Evolutionary conservation across 2,888 invertebrate species (phyloP).

Genomic region (Orthonychiurus folsomi): DNA sequence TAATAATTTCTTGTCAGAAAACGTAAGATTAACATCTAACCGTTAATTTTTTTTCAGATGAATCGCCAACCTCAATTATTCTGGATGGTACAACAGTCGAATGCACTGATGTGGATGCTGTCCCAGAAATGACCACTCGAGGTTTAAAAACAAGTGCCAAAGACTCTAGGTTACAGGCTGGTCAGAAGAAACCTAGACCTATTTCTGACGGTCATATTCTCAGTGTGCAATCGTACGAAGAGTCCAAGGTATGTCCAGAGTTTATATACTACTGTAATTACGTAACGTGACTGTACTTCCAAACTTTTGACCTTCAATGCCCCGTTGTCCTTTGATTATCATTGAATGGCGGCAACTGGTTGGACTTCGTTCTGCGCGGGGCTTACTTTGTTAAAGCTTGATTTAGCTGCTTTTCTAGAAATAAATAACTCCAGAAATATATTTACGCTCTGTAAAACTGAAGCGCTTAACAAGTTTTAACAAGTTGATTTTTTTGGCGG

Average conservation of each 20-base stretch:
- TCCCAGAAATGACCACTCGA: conserved; percentile 41
- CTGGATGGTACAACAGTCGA: conserved; percentile 47
- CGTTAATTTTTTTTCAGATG: conserved; percentile 26
- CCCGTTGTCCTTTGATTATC: too few relatives aligned
- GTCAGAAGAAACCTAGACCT: conserved; percentile 26
- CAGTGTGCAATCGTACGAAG: conserved; percentile 23
- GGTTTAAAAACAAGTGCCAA: conserved; percentile 8
- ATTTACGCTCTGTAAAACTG: too few relatives aligned
- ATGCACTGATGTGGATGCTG: conserved; percentile 43
- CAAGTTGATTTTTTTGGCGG: not conserved
- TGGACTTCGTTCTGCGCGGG: too few relatives aligned
- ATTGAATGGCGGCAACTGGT: too few relatives aligned
- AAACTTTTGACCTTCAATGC: too few relatives aligned
- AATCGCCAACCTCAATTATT: conserved; percentile 46
- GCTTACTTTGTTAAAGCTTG: too few relatives aligned
- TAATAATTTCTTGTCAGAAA: too few relatives aligned
- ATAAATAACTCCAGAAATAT: too few relatives aligned
- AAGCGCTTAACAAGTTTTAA: not conserved
- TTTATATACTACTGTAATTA: too few relatives aligned
- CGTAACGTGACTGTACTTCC: too few relatives aligned
- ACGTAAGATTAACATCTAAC: not conserved
- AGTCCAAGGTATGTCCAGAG: conserved; percentile 25
- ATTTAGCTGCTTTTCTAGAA: too few relatives aligned
- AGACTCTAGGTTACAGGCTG: too few relatives aligned
- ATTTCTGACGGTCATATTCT: conserved; percentile 38